Evolutionary conservation across 1,140 invertebrate genomes (phyloP).

Genomic region (Zaprionus nigranus): DNA sequence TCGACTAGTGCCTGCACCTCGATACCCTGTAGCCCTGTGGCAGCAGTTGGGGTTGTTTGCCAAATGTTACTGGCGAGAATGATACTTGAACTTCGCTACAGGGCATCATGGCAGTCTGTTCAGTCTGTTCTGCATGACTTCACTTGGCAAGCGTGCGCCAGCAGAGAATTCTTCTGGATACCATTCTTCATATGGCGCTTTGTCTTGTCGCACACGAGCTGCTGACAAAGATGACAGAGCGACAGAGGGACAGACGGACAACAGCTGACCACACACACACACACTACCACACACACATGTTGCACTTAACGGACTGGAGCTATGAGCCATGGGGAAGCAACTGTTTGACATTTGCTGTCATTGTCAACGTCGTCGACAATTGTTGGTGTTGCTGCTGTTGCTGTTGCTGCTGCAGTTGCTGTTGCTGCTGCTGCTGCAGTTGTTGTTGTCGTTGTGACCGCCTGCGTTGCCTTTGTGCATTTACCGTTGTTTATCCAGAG

Average conservation of each 20-base stretch:
- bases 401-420: neutral
- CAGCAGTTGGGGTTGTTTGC: neutral
- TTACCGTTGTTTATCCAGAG: constrained; percentile 55
- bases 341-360: constrained; percentile 80
- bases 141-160: neutral
- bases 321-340: constrained; percentile 28
- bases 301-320: constrained; percentile 37
- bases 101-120: neutral
- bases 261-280: constrained; percentile 19
- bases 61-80: no score
- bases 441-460: constrained; percentile 22
- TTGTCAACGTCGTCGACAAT: constrained; percentile 64
- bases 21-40: neutral
- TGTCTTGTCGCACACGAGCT: constrained; percentile 64
- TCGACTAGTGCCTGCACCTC: neutral
- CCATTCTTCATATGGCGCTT: constrained; percentile 41
- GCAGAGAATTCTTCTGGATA: constrained; percentile 8
- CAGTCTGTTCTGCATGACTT: no score
- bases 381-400: constrained; percentile 31
- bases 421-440: constrained; percentile 9
- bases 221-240: constrained; percentile 38
- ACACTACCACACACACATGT: constrained; percentile 9
- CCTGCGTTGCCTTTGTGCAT: constrained; percentile 59
- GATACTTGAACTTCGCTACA: neutral
- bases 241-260: constrained; percentile 30